Evolutionary conservation across 2,888 invertebrate genomes (phyloP).

Genomic region (Merodon equestris): DNA sequence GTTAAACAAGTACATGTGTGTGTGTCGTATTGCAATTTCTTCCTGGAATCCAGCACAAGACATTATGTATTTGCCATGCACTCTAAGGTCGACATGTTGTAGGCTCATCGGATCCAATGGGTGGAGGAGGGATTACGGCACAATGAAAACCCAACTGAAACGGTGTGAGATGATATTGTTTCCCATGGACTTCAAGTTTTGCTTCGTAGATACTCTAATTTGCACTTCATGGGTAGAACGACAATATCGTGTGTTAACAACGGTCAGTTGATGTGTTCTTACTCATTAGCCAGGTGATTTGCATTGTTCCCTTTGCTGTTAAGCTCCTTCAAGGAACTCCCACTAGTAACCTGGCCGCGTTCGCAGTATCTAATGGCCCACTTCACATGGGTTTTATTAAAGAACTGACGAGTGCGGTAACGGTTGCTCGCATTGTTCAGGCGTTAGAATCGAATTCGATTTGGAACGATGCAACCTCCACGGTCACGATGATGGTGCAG

Average conservation of each 20-base stretch:
- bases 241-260: conserved; percentile 28
- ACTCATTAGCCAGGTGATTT: conserved; percentile 38
- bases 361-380: conserved; percentile 29
- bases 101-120: conserved; percentile 6
- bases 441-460: conserved; percentile 36
- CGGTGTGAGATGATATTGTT: conserved; percentile 53
- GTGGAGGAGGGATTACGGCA: conserved; percentile 9
- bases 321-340: neutral
- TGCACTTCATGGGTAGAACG: conserved; percentile 8
- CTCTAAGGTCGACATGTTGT: conserved; percentile 29
- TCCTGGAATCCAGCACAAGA: conserved; percentile 41
- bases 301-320: conserved; percentile 28
- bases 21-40: conserved; percentile 21
- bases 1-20: neutral
- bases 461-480: conserved; percentile 10
- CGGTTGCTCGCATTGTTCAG: conserved; percentile 23
- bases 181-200: conserved; percentile 44
- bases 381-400: conserved; percentile 36
- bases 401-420: conserved; percentile 13
- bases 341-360: no score
- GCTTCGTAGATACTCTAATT: conserved; percentile 43
- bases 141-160: conserved; percentile 26
- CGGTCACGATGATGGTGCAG: conserved; percentile 2
- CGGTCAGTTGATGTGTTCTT: conserved; percentile 26
- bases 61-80: conserved; percentile 40